Percentiles rank a stretch among this genome's conserved stretches.
phyloP scores from a whole-genome alignment of 2,888 invertebrate species.

The Ornithoptera priamus region DNA sequence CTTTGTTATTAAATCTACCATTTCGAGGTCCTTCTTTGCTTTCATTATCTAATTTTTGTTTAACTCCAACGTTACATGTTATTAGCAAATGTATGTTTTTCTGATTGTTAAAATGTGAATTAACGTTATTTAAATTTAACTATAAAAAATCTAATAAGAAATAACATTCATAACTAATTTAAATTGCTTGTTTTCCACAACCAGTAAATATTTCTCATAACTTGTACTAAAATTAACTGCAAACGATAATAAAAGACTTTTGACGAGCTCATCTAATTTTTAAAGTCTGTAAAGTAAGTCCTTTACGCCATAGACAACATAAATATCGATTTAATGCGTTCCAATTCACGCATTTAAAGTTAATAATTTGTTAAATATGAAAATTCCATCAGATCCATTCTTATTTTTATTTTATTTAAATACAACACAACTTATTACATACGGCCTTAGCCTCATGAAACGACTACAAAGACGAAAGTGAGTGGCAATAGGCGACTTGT shows the following conservation, averaged over 20 bases:
- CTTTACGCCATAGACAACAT: background rate
- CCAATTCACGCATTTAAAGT: background rate
- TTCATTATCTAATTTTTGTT: slow-evolving; percentile 9
- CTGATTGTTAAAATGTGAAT: too few species aligned
- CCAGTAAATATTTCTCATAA: background rate
- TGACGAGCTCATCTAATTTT: background rate
- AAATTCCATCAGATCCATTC: background rate
- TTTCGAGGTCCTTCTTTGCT: slow-evolving; percentile 14
- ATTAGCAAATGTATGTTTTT: too few species aligned
- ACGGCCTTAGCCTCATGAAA: slow-evolving; percentile 17
- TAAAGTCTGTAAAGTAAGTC: background rate
- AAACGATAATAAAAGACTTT: background rate
- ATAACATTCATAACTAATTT: too few species aligned
- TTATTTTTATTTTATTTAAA: background rate
- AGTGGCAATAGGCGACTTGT: slow-evolving; percentile 5
- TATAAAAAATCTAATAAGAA: too few species aligned
- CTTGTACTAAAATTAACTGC: background rate
- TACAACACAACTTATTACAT: background rate
- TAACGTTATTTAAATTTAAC: too few species aligned
- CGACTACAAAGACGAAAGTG: slow-evolving; percentile 15
- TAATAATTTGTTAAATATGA: slow-evolving; percentile 2
- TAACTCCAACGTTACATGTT: background rate
- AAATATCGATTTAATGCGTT: background rate
- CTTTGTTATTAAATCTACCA: slow-evolving; percentile 12
- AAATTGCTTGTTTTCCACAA: too few species aligned